Evolutionary conservation across 2,888 invertebrate genomes (phyloP).

Genomic region (Bedellia somnulentella): DNA sequence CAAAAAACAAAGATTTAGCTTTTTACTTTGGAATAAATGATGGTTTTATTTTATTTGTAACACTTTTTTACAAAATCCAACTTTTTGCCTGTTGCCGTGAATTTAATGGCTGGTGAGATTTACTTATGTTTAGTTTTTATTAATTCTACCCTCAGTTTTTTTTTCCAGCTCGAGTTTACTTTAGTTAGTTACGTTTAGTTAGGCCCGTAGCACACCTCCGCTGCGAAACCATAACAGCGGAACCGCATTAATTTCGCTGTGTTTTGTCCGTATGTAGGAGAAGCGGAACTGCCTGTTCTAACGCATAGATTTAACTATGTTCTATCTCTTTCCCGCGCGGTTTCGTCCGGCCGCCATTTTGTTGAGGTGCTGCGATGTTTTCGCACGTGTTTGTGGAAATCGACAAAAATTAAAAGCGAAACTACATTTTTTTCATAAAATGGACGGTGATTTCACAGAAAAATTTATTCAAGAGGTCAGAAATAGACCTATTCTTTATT

Average conservation of each 20-base stretch:
- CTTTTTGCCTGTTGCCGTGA: too few species aligned
- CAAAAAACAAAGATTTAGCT: too few species aligned
- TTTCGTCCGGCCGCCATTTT: conserved; percentile 6
- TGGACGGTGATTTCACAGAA: conserved; percentile 7
- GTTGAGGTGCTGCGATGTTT: background rate
- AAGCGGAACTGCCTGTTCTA: conserved; percentile 5
- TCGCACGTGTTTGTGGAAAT: conserved; percentile 8
- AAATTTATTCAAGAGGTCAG: conserved; percentile 5
- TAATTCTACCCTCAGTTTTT: too few species aligned
- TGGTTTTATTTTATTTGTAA: too few species aligned
- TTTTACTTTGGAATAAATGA: too few species aligned
- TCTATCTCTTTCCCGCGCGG: conserved; percentile 1
- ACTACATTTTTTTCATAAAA: conserved; percentile 7
- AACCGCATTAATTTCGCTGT: conserved; percentile 4
- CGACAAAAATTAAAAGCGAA: conserved; percentile 8
- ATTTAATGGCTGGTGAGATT: too few species aligned
- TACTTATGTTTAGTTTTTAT: too few species aligned
- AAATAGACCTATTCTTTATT: conserved; percentile 5
- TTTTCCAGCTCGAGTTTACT: too few species aligned
- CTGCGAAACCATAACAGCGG: too few species aligned
- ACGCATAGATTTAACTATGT: conserved; percentile 5
- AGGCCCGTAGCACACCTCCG: too few species aligned
- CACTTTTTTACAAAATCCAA: too few species aligned
- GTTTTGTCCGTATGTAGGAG: conserved; percentile 1
- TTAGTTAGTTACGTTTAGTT: too few species aligned